Conservation (phyloP, 2,797 vertebrate genomes). For the Sebastiscus albofasciatus region DNA sequence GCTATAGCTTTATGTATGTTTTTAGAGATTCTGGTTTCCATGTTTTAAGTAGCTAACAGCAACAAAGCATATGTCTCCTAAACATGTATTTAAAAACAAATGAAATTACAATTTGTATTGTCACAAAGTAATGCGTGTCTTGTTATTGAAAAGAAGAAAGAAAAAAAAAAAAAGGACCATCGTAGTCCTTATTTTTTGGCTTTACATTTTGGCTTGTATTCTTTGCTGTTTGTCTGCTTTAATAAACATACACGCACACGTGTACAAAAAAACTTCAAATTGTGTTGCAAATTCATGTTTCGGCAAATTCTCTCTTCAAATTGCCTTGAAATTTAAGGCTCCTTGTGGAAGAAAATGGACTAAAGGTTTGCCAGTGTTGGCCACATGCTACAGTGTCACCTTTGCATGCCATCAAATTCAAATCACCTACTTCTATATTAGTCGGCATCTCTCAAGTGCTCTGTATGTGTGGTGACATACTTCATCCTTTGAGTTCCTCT, state of each 20-base stretch:
- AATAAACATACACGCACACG: conserved; percentile 99
- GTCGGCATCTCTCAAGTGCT: conserved; percentile 58
- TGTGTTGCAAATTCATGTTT: conserved; percentile 99
- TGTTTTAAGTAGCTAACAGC: conserved; percentile 90
- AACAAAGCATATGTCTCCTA: conserved; percentile 87
- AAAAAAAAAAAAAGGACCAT: conserved; percentile 69
- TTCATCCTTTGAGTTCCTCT: conserved; percentile 63
- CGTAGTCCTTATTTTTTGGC: conserved; percentile 89
- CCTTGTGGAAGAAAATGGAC: conserved; percentile 80
- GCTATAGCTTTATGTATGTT: conserved; percentile 93
- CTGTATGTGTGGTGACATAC: conserved; percentile 69
- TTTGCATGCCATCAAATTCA: conserved; percentile 78
- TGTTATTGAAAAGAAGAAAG: conserved; percentile 81
- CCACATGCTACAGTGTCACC: conserved; percentile 74
- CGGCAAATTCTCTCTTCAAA: conserved; percentile 94
- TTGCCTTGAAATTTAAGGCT: conserved; percentile 83
- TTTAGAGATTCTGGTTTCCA: conserved; percentile 91
- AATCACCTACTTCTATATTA: conserved; percentile 52
- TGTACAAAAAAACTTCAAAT: conserved; percentile 95
- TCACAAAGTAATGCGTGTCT: conserved; percentile 90
- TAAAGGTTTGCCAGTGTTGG: conserved; percentile 79
- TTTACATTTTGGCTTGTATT: conserved; percentile 99
- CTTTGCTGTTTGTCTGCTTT: conserved; percentile 99
- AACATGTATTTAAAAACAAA: conserved; percentile 89
- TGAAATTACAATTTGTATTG: conserved; percentile 93